Conservation (phyloP, 2,113 vertebrate species). For the Spea bombifrons region DNA sequence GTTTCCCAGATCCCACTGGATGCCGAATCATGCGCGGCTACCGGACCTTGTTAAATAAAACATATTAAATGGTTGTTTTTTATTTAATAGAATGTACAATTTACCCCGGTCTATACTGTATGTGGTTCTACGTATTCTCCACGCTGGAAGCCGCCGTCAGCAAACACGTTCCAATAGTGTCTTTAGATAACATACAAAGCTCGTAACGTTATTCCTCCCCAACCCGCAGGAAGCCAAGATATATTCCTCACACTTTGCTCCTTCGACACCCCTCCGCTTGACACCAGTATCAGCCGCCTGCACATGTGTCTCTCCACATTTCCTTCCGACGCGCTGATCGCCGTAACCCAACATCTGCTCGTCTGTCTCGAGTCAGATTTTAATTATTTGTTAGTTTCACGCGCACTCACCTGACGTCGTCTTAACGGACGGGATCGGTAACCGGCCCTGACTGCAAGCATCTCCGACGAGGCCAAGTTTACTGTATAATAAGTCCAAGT, state of each 20-base stretch:
- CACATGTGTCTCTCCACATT: background rate
- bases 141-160: no score
- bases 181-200: no score
- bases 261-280: background rate
- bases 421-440: background rate
- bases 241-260: background rate
- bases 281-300: background rate
- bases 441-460: conserved; percentile 2
- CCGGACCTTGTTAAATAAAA: no score
- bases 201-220: no score
- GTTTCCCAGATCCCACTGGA: no score
- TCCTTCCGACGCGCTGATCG: background rate
- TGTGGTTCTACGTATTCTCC: no score
- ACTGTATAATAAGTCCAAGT: no score
- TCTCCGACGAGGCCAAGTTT: background rate
- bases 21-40: no score
- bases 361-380: conserved; percentile 6
- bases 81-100: no score
- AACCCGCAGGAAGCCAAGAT: background rate
- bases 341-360: conserved; percentile 27
- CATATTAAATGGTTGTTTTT: no score
- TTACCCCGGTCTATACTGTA: no score
- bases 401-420: conserved; percentile 10
- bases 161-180: no score
- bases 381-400: conserved; percentile 26